Conservation (phyloP, 2,113 vertebrate species). For the Perca schrenkii region DNA sequence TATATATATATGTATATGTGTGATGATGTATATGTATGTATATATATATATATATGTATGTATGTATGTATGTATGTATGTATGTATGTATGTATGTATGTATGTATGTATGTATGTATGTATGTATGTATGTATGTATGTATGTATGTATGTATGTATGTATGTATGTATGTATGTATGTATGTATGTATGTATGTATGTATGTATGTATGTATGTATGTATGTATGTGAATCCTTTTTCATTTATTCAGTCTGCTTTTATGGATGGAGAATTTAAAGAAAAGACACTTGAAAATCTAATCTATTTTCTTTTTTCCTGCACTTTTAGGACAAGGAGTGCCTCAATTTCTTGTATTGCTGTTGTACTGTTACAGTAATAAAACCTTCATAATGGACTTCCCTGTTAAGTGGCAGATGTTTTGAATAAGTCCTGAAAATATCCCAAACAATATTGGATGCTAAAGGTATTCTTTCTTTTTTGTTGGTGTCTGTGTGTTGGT, state of each 20-base stretch:
- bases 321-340: background rate
- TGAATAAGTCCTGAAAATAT: background rate
- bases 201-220: no score
- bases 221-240: background rate
- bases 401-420: background rate
- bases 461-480: background rate
- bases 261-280: background rate
- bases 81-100: no score
- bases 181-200: no score
- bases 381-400: background rate
- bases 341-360: background rate
- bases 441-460: background rate
- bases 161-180: no score
- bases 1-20: no score
- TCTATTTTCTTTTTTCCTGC: background rate
- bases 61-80: no score
- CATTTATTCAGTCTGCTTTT: background rate
- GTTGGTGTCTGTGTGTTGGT: background rate
- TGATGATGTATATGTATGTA: no score
- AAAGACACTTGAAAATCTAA: background rate
- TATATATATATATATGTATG: no score
- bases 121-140: no score
- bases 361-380: background rate
- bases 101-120: no score
- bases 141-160: no score